Base-by-base conservation (phyloP, 1,140 invertebrate species). In the Potamilus streckersoni region DNA sequence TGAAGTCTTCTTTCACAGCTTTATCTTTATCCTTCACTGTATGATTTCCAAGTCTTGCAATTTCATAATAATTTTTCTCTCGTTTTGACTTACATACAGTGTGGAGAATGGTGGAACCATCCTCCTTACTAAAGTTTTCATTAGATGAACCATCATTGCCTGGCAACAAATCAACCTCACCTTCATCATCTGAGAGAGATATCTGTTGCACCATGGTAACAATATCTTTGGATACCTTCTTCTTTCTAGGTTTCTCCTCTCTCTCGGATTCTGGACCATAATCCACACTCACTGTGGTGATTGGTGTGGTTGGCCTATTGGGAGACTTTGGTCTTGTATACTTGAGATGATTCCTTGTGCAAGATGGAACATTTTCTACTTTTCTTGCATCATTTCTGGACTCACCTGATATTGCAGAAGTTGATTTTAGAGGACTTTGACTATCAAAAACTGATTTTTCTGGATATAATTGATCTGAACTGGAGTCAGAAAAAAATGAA, bases 151-250 rank as follows among this genome's bases (percentile, higher is more conserved):
- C n/a, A 61, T 71, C 27, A 17, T 56, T 49, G 16, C 71, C 31
- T 55, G 62, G 69, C 11, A 55, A 38, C 27, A 38, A 38, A 31
- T 73, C 56, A 38, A 71, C 71, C 23, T 76, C 74, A 20, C 78
- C 79, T n/a, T 85, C 79, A 75, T 75, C 73, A 58, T 82, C 80
- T 17, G 78, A 76, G 23, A 76, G 58, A 70, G 64, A 61, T n/a
- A 79, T 23, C 69, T 79, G 76, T 57, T 80, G 68, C 23, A 84
- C 79, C 82, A 85, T 80, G 11, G 84, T 85, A 1, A 80, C 68
- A 56, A 84, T 31, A 60, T 84, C 82, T 57, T 69, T 68, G n/a
- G 55, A 49, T 16, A 17, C 67, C 74, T 83, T 64, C 57, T 68
- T 58, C 70, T 64, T 71, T 69, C 69, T 76, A 67, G 3, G 16